A percentile compares a stretch with the other conserved stretches of the same genome.
Conservation (phyloP, 2,888 invertebrate species). For the Lochmaea capreae region DNA sequence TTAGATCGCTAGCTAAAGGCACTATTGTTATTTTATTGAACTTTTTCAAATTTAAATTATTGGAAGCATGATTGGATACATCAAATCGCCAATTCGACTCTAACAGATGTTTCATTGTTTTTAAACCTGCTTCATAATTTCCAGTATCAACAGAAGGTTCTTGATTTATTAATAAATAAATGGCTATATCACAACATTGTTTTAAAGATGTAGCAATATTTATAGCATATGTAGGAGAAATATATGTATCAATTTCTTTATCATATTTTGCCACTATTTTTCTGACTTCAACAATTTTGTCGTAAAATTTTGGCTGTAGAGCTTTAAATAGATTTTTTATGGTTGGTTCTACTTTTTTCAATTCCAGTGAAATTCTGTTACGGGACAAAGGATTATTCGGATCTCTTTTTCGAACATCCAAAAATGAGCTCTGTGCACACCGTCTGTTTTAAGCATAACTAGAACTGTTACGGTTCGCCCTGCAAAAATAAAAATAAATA, state of each 20-base stretch:
- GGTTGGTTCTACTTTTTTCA: too few species aligned
- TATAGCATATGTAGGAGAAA: constrained; percentile 35
- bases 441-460: too few species aligned
- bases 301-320: too few species aligned
- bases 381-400: too few species aligned
- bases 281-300: constrained; percentile 18
- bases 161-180: not conserved
- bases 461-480: too few species aligned
- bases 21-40: not conserved
- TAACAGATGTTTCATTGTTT: not conserved
- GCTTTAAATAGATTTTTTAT: too few species aligned
- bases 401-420: too few species aligned
- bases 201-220: constrained; percentile 28
- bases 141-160: too few species aligned
- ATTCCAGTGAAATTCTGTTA: too few species aligned
- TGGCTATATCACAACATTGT: constrained; percentile 38
- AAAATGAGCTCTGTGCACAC: too few species aligned
- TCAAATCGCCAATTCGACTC: not conserved
- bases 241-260: constrained; percentile 22
- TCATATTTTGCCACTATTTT: constrained; percentile 38
- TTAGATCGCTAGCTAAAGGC: not conserved
- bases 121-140: too few species aligned
- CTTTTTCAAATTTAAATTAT: not conserved
- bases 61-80: not conserved
- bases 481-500: too few species aligned